Base-by-base conservation (phyloP, 1,140 invertebrate species). In the Marisa cornuarietis region DNA sequence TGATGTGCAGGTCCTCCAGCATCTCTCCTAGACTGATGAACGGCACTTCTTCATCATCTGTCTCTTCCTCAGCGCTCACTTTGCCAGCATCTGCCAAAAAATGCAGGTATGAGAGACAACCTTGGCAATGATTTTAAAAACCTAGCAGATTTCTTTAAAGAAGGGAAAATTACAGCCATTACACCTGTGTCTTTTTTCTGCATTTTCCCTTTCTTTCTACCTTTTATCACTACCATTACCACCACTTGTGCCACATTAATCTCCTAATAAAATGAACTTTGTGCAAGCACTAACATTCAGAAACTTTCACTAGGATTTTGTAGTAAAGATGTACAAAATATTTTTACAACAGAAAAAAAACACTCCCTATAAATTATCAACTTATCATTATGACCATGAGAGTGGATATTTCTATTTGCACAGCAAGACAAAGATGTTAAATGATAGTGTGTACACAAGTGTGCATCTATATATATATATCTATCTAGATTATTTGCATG, bases 1-100 rank as follows among this genome's bases (percentile, higher is more conserved):
- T 73, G 63, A 92, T 87, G 62, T 90, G 85, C 80, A 99, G 92
- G 92, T 99, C 98, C 82, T 99, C 97, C 79, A 99, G 91, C 98
- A 99, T 99, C 92, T 99, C 98, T 80, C 96, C 95, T 1, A 99
- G 92, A n/a, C 95, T 96, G 79, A 99, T 96, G 83, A 94, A 93
- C 5, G 97, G 98, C 22, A 94, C 89, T 52, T 92, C 94, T 6
- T 94, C 94, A 88, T 95, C 95, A 65, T 94, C 93, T 51, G 85
- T 84, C 66, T 89, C 87, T 20, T 69, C 51, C 71, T 90, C 89
- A 54, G 92, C 89, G 86, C 78, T 91, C 92, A 90, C 84, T 87
- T 90, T 92, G 71, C 66, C 78, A 4, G 79, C 49, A 86, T 91
- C 90, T 91, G 85, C 18, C 83, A 68, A 71, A 69, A n/a, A 20